These are phyloP conservation scores for Danaus plexippus DNA, from an alignment of 1,140 invertebrate species.

Conservation along the genomic window DNA sequence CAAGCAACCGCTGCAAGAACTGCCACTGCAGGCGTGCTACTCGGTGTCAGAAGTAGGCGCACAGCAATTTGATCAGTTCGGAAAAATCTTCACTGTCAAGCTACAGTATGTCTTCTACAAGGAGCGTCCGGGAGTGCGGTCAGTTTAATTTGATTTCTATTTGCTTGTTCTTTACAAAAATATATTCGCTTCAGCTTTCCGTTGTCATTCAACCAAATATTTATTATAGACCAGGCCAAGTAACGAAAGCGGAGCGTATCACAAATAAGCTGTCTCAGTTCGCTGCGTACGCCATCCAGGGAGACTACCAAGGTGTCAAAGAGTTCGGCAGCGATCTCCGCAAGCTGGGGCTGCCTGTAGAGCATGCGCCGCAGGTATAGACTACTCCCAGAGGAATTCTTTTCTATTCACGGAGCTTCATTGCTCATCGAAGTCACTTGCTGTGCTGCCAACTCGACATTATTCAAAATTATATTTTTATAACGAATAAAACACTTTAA, in stretches of 20 bases:
- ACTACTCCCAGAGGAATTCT: neutral
- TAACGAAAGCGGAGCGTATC: slow-evolving; percentile 92
- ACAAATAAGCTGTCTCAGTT: slow-evolving; percentile 94
- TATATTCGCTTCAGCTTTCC: neutral
- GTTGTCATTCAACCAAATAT: neutral
- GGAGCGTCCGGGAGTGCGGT: slow-evolving; percentile 92
- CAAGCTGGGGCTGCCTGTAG: slow-evolving; percentile 95
- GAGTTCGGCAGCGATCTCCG: slow-evolving; percentile 93
- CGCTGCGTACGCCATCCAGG: slow-evolving; percentile 93
- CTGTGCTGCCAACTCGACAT: neutral
- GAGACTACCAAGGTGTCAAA: slow-evolving; percentile 92
- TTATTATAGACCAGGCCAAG: slow-evolving; percentile 86
- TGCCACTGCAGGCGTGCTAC: slow-evolving; percentile 93
- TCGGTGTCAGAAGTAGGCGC: slow-evolving; percentile 93
- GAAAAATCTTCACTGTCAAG: slow-evolving; percentile 99
- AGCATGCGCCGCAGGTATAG: slow-evolving; percentile 92
- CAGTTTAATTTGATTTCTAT: slow-evolving; percentile 3
- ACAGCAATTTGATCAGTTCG: slow-evolving; percentile 98
- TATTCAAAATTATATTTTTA: too few species aligned
- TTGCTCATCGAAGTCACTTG: neutral
- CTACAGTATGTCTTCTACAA: slow-evolving; percentile 99
- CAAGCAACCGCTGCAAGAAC: slow-evolving; percentile 93
- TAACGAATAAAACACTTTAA: too few species aligned
- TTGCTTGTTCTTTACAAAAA: slow-evolving; percentile 1
- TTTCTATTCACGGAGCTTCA: neutral